Conservation (phyloP, 2,797 vertebrate genomes). For the Argya squamiceps region DNA sequence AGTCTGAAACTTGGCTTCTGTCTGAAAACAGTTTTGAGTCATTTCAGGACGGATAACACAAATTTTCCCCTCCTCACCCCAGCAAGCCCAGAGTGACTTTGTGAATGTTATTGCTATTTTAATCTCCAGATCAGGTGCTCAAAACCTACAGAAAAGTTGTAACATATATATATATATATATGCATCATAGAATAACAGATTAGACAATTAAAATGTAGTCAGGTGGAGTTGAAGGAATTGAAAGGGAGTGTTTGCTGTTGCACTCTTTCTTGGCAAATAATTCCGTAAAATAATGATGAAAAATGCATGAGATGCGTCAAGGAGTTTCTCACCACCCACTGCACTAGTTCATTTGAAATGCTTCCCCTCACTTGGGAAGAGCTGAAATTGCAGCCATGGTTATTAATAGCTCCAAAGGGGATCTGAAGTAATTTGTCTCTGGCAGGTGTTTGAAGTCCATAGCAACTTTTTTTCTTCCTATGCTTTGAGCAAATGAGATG, state of each 20-base stretch:
- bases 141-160: background rate
- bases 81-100: slow-evolving; percentile 40
- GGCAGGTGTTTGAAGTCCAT: slow-evolving; percentile 19
- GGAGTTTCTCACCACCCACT: background rate
- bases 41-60: background rate
- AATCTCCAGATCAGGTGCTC: background rate
- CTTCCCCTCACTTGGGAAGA: background rate
- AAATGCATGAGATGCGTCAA: background rate
- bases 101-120: slow-evolving; percentile 5
- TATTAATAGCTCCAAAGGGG: slow-evolving; percentile 16
- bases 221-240: background rate
- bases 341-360: slow-evolving; percentile 38
- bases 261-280: background rate
- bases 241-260: background rate
- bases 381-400: slow-evolving; percentile 11
- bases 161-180: background rate
- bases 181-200: background rate
- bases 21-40: background rate
- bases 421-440: slow-evolving; percentile 38
- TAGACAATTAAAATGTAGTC: background rate
- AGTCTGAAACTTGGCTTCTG: background rate
- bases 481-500: slow-evolving; percentile 1
- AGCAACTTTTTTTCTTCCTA: background rate
- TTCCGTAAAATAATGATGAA: background rate
- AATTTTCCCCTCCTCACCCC: background rate